A percentile compares a stretch with the other conserved stretches of the same genome.
These are phyloP conservation scores for Podarcis lilfordi DNA, from an alignment of 2,797 vertebrate species.

Conservation along the genomic window DNA sequence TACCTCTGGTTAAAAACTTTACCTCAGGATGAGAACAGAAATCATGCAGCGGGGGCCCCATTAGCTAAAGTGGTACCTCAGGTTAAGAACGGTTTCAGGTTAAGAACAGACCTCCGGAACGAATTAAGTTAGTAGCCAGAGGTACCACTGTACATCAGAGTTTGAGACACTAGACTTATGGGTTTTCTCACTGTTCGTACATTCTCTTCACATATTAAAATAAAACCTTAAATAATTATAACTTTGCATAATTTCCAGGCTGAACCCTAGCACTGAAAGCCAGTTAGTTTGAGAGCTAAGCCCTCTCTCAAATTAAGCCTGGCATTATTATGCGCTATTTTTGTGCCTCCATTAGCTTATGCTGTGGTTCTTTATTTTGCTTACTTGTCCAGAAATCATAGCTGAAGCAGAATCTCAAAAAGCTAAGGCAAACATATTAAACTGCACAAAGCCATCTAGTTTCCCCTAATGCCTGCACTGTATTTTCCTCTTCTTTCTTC, in stretches of 20 bases:
- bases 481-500: conserved; percentile 45
- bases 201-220: not conserved
- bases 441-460: not conserved
- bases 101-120: no score
- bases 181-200: not conserved
- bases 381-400: conserved; percentile 63
- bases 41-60: no score
- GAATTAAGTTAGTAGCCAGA: no score
- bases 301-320: not conserved
- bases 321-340: conserved; percentile 11
- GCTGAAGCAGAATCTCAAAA: conserved; percentile 44
- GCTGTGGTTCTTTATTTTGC: conserved; percentile 34
- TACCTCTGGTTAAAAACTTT: no score
- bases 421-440: not conserved
- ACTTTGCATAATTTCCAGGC: not conserved
- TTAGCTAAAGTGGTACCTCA: no score
- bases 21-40: no score
- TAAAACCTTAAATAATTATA: not conserved
- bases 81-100: no score
- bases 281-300: not conserved
- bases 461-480: not conserved
- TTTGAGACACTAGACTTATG: not conserved
- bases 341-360: conserved; percentile 67
- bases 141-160: not conserved
- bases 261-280: not conserved